A percentile compares a stretch with the other conserved stretches of the same genome.
phyloP scores from a whole-genome alignment of 2,113 vertebrate genomes.

The Hippopotamus amphibius region DNA sequence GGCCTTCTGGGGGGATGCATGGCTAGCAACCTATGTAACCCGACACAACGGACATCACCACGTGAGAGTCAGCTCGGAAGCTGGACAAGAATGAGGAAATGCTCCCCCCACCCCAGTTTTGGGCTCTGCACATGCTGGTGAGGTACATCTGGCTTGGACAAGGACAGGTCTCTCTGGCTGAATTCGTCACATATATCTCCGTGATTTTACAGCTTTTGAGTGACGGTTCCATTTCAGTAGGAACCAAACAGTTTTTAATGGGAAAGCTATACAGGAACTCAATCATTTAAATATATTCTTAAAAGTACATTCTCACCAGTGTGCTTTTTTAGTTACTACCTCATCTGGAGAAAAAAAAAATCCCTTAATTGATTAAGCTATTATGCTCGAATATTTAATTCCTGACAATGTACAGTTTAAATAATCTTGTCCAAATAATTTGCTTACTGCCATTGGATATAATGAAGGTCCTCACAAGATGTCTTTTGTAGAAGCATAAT shows the following conservation, averaged over 20 bases:
- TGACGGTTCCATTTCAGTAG: neutral
- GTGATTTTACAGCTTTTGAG: neutral
- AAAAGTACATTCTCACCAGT: neutral
- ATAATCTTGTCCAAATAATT: constrained; percentile 16
- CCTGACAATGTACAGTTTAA: neutral
- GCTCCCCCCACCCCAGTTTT: rapidly evolving
- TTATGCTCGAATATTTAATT: constrained; percentile 16
- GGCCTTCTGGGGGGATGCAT: neutral
- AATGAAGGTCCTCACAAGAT: neutral
- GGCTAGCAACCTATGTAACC: neutral
- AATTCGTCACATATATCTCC: neutral
- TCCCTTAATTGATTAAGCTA: neutral
- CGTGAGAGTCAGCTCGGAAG: neutral
- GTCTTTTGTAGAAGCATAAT: neutral
- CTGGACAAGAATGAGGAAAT: neutral
- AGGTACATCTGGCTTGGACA: neutral
- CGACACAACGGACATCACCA: neutral
- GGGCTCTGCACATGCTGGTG: neutral
- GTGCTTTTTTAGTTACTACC: neutral
- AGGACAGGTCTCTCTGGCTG: neutral
- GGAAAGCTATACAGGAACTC: neutral
- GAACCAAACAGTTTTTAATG: neutral
- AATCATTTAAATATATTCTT: neutral
- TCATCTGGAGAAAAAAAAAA: neutral
- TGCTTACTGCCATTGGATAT: neutral